Conservation (phyloP, 2,888 invertebrate species). For the Blastobasis adustella region DNA sequence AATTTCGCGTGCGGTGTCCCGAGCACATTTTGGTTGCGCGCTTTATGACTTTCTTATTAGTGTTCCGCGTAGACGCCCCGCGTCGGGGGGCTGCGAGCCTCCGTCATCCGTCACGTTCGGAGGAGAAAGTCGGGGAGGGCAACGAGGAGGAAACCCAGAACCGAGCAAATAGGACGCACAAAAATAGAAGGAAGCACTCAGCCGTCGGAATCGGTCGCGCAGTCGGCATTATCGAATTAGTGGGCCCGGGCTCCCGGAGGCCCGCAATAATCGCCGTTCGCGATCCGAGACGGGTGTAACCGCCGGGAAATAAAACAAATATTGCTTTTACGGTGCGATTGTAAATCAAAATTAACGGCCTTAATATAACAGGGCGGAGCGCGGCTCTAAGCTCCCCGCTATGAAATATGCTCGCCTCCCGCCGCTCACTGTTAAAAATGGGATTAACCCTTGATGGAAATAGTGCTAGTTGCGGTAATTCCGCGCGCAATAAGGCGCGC, state of each 20-base stretch:
- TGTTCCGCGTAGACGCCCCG: conserved; percentile 12
- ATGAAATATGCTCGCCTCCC: conserved; percentile 70
- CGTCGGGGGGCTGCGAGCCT: not conserved
- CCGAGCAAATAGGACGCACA: not conserved
- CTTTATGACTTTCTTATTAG: conserved; percentile 53
- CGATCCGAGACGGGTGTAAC: conserved; percentile 42
- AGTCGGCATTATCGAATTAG: conserved; percentile 64
- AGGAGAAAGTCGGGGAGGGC: not conserved
- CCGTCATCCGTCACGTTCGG: not conserved
- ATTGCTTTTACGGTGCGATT: conserved; percentile 71
- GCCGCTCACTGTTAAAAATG: conserved; percentile 71
- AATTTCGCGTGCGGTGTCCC: conserved; percentile 40
- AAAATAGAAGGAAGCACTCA: conserved; percentile 40
- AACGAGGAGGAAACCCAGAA: not conserved
- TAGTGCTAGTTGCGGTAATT: conserved; percentile 64
- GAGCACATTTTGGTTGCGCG: conserved; percentile 30
- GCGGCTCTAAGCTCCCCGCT: conserved; percentile 66
- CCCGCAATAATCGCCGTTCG: conserved; percentile 48
- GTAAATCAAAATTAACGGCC: conserved; percentile 75
- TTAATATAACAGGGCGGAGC: conserved; percentile 67
- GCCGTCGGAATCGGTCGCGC: conserved; percentile 44
- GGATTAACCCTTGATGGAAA: conserved; percentile 71
- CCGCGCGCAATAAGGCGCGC: conserved; percentile 37
- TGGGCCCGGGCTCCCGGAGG: conserved; percentile 44
- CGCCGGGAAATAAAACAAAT: conserved; percentile 70